These are phyloP conservation scores for Gonioctena quinquepunctata DNA, from an alignment of 1,140 invertebrate species.

Conservation along the genomic window DNA sequence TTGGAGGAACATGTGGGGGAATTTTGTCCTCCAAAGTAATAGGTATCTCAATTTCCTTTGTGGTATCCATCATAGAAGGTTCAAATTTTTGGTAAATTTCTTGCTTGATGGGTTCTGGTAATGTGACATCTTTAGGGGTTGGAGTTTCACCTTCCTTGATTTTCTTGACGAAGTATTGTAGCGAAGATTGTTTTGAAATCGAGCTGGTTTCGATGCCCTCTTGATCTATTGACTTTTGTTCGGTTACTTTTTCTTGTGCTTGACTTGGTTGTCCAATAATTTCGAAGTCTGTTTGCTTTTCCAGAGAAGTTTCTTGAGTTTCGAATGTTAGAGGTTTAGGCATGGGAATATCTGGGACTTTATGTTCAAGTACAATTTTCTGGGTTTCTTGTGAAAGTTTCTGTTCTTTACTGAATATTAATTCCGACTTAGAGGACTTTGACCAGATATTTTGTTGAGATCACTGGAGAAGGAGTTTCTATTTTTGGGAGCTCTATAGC, in stretches of 20 bases:
- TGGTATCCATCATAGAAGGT: conserved; percentile 17
- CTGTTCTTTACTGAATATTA: conserved; percentile 41
- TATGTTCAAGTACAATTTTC: conserved; percentile 43
- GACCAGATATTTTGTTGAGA: conserved; percentile 32
- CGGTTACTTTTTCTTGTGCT: conserved; percentile 32
- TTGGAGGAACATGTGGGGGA: conserved; percentile 22
- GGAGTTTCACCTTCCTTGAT: conserved; percentile 48
- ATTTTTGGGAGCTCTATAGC: conserved; percentile 26
- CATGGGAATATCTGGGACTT: conserved; percentile 38
- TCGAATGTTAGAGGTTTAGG: conserved; percentile 35
- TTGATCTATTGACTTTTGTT: conserved; percentile 42
- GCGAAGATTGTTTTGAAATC: conserved; percentile 54
- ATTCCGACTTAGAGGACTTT: conserved; percentile 43
- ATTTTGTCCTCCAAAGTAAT: conserved; percentile 26
- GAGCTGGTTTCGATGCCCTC: conserved; percentile 54
- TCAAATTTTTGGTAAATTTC: conserved; percentile 53
- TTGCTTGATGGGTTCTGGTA: conserved; percentile 41
- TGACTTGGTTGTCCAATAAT: conserved; percentile 24
- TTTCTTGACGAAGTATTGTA: conserved; percentile 55
- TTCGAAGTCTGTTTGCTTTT: conserved; percentile 36
- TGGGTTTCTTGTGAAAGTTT: conserved; percentile 43
- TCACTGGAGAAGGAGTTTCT: conserved; percentile 5
- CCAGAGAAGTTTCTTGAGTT: conserved; percentile 22
- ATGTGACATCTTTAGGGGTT: conserved; percentile 38
- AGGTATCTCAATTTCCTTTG: conserved; percentile 29